Evolutionary conservation across 1,140 invertebrate genomes (phyloP), one percentile per base, ranked within the genome.

Genomic region (Dendrolimus kikuchii): DNA sequence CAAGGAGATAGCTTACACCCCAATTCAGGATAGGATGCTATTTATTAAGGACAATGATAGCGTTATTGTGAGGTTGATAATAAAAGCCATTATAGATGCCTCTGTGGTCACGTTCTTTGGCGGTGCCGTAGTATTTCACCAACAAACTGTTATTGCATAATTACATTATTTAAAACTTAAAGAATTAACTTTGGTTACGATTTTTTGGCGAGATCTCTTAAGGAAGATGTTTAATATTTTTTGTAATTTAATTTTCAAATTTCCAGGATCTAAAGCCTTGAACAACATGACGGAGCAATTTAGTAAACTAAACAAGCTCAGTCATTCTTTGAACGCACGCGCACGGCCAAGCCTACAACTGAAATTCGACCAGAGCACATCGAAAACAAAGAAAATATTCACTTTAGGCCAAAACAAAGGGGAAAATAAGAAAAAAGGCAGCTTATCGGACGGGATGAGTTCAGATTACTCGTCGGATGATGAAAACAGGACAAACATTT

Each of bases 211-310:
- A 47, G 6, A 37, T 8, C 38, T 45, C 5, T 8, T 5, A 5
- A 6, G 43, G 6, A 45, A 10, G 23, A 45, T 45, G n/a, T n/a
- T n/a, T n/a, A n/a, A n/a, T n/a, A n/a, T n/a, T n/a, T n/a, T 9
- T 8, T 10, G 23, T n/a, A 45, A 5, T 9, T 9, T 45, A n/a
- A 45, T 5, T 8, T 1, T 46, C 9, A 37, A 4, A 49, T 43
- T 57, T 71, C 6, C 64, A 86, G 82, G 82, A 72, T 93, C 93
- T 8, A 95, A 95, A 88, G 95, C 95, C 47, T 81, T 96, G 8
- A 94, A 90, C 40, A 96, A 95, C 77, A 92, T 96, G 84, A 91
- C 93, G 0, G 94, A 95, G 51, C 94, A 95, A 68, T 94, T 96
- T 75, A 94, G 92, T 42, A 95, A 95, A 76, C 71, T 95, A 4